Evolutionary conservation across 2,797 vertebrate genomes (phyloP).

Genomic region (Falco biarmicus): DNA sequence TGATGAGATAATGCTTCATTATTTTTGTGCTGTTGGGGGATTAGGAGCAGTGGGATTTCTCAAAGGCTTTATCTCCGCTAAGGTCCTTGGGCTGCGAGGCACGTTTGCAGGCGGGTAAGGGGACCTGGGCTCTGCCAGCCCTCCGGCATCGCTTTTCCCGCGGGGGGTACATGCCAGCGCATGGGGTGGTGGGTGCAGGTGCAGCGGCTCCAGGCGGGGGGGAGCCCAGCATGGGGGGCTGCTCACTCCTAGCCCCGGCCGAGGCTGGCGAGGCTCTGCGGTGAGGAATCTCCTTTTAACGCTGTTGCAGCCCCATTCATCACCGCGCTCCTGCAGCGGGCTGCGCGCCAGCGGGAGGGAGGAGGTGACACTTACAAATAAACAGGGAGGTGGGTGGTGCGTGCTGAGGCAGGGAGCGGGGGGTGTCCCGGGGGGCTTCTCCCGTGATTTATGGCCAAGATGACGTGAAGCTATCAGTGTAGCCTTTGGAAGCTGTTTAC

Average conservation of each 20-base stretch:
- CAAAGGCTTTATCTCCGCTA: conserved; percentile 34
- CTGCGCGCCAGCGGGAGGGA: neutral
- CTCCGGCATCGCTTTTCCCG: fast-evolving
- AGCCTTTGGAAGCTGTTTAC: neutral
- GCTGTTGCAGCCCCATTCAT: neutral
- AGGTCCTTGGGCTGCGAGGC: neutral
- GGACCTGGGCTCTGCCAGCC: neutral
- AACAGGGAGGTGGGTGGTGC: conserved; percentile 31
- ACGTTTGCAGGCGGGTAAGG: neutral
- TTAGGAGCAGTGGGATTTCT: conserved; percentile 67
- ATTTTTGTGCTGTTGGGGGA: conserved; percentile 57
- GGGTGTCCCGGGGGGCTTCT: neutral
- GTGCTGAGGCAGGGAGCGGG: neutral
- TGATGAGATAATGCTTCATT: conserved; percentile 57
- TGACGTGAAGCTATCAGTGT: fast-evolving
- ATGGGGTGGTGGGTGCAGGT: neutral
- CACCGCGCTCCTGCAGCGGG: neutral
- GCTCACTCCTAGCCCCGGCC: neutral
- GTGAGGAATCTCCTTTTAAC: neutral
- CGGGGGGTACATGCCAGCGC: neutral
- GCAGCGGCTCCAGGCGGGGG: neutral
- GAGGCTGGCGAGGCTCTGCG: neutral
- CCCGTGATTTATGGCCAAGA: neutral
- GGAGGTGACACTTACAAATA: conserved; percentile 32
- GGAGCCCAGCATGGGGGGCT: neutral